A percentile compares a stretch with the other conserved stretches of the same genome.
Conservation (phyloP, 92 coral and sea anemone species). For the Epizoanthus illoricatus region DNA sequence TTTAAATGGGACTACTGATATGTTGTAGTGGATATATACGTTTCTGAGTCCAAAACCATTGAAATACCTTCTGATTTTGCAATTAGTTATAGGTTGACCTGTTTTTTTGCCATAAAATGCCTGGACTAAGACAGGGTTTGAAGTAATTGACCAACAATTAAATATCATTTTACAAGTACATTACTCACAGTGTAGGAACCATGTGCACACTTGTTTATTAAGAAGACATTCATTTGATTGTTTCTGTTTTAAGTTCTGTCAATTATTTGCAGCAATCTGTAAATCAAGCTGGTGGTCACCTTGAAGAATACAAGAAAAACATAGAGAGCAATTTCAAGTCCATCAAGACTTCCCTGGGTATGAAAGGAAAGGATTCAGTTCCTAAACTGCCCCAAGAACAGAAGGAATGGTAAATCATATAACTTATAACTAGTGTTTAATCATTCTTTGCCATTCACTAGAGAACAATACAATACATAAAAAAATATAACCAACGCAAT, state of each 20-base stretch:
- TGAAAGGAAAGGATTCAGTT: slow-evolving; percentile 76
- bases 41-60: no score
- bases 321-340: slow-evolving; percentile 88
- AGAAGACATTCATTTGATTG: no score
- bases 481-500: not conserved
- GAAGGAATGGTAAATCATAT: slow-evolving; percentile 78
- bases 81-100: no score
- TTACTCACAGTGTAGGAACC: no score
- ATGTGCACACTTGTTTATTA: no score
- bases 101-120: no score
- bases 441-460: not conserved
- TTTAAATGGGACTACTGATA: no score
- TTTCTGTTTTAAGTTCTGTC: not conserved
- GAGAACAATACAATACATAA: not conserved
- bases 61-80: no score
- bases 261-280: slow-evolving; percentile 74
- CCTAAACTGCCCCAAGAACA: slow-evolving; percentile 88
- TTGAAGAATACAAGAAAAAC: slow-evolving; percentile 79
- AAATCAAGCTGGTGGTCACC: slow-evolving; percentile 75
- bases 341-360: slow-evolving; percentile 75
- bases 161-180: no score
- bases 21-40: no score
- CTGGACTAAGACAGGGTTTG: no score
- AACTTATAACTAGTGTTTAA: not conserved
- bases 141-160: no score